Evolutionary conservation across 2,113 vertebrate species (phyloP).

Genomic region (Cynopterus brachyotis): DNA sequence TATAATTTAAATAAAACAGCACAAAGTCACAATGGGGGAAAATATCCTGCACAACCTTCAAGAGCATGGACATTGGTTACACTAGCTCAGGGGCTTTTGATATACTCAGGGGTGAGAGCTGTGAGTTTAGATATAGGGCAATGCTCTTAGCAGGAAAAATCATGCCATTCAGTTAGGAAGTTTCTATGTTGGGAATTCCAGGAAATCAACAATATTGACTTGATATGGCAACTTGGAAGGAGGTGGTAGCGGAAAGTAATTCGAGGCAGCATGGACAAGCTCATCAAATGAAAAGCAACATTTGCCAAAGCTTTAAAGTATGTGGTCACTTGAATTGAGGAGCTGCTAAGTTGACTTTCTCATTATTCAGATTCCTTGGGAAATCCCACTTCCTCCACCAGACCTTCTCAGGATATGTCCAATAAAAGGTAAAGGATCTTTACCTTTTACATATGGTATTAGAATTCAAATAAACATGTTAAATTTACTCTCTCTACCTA

Average conservation of each 20-base stretch:
- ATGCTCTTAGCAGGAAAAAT: background rate
- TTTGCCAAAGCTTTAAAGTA: background rate
- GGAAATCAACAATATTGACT: background rate
- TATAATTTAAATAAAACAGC: background rate
- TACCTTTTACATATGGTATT: background rate
- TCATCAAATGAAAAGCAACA: fast-evolving
- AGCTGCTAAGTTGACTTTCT: background rate
- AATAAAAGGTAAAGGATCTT: background rate
- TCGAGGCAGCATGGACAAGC: background rate
- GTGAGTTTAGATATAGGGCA: background rate
- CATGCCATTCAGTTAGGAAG: background rate
- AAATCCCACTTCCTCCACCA: background rate
- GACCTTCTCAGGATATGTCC: background rate
- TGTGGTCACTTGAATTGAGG: background rate
- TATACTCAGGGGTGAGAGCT: background rate
- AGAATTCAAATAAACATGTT: background rate
- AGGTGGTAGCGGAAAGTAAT: background rate
- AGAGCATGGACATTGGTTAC: background rate
- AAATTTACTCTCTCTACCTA: background rate
- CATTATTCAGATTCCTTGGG: background rate
- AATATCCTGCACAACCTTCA: background rate
- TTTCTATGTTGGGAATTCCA: background rate
- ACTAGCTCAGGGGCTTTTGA: background rate
- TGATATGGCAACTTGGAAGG: background rate
- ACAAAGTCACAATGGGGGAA: background rate